Evolutionary conservation across 2,113 vertebrate genomes (phyloP).

Genomic region (Danio rerio): DNA sequence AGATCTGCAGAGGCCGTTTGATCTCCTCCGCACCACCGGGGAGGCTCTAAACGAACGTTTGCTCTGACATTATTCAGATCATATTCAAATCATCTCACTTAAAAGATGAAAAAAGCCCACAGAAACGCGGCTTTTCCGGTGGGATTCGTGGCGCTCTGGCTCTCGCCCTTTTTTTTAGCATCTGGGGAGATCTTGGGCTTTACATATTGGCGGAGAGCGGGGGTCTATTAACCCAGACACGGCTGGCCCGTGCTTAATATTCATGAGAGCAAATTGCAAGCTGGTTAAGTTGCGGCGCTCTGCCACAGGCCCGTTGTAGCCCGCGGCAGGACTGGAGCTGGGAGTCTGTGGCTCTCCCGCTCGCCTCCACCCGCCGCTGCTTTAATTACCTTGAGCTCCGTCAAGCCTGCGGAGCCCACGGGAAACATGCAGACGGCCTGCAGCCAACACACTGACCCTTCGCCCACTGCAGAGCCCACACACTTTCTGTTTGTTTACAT

Average conservation of each 20-base stretch:
- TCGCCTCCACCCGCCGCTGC: slow-evolving; percentile 56
- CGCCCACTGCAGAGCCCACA: not conserved
- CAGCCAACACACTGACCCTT: slow-evolving; percentile 23
- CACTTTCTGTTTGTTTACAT: too few relatives aligned
- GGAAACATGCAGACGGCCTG: slow-evolving; percentile 15
- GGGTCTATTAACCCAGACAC: slow-evolving; percentile 56
- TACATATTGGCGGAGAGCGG: slow-evolving; percentile 65
- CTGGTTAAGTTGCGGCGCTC: slow-evolving; percentile 62
- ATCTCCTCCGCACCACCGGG: slow-evolving; percentile 55
- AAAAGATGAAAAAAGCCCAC: slow-evolving; percentile 49
- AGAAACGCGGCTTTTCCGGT: slow-evolving; percentile 14
- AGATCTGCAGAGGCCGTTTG: slow-evolving; percentile 61
- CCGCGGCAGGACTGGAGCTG: slow-evolving; percentile 64
- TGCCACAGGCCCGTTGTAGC: slow-evolving; percentile 58
- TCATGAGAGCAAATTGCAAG: slow-evolving; percentile 81
- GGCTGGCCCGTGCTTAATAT: slow-evolving; percentile 72
- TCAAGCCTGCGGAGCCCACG: slow-evolving; percentile 65
- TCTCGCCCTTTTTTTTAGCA: slow-evolving; percentile 61
- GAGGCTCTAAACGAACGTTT: slow-evolving; percentile 71
- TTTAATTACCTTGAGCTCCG: slow-evolving; percentile 78
- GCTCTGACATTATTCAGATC: slow-evolving; percentile 65
- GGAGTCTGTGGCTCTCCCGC: slow-evolving; percentile 30
- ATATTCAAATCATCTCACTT: slow-evolving; percentile 69
- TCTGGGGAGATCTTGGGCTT: slow-evolving; percentile 73
- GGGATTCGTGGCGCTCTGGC: slow-evolving; percentile 20